Conservation (phyloP, 2,888 invertebrate genomes). For the Heliconius ethilla region DNA sequence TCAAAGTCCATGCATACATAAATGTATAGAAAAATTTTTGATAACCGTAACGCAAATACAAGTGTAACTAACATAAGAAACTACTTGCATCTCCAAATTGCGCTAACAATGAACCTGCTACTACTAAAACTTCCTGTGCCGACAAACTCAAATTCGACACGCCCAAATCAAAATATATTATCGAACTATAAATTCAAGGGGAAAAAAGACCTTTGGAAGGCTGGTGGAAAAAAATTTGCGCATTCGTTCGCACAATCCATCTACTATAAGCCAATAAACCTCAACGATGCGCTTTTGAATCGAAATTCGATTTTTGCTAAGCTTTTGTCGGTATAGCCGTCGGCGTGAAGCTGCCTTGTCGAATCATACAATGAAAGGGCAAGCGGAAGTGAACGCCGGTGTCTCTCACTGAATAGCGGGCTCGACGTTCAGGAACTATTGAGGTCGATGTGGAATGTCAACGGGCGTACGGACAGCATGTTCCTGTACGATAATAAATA, state of each 20-base stretch:
- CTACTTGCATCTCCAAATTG: constrained; percentile 53
- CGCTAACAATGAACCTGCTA: constrained; percentile 51
- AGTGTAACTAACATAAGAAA: constrained; percentile 63
- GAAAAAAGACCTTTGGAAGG: constrained; percentile 52
- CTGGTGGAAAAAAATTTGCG: constrained; percentile 62
- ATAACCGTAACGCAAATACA: constrained; percentile 77
- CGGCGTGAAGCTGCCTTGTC: constrained; percentile 73
- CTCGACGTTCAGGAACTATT: constrained; percentile 70
- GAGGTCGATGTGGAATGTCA: constrained; percentile 58
- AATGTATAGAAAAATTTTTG: constrained; percentile 56
- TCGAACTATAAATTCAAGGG: constrained; percentile 55
- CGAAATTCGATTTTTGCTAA: constrained; percentile 76
- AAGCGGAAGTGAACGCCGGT: constrained; percentile 76
- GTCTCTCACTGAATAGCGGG: constrained; percentile 70
- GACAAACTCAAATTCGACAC: constrained; percentile 76
- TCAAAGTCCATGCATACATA: neutral
- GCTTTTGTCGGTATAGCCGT: constrained; percentile 74
- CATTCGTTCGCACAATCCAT: constrained; percentile 80
- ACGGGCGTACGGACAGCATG: constrained; percentile 47
- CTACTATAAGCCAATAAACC: constrained; percentile 83
- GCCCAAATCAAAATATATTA: constrained; percentile 81
- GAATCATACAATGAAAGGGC: constrained; percentile 75
- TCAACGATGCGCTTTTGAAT: constrained; percentile 82
- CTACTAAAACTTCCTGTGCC: constrained; percentile 70
- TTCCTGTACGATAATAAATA: neutral